Percentiles rank a stretch among this genome's conserved stretches.
Evolutionary conservation across 2,113 vertebrate genomes (phyloP).

Genomic region (Hypomesus transpacificus): DNA sequence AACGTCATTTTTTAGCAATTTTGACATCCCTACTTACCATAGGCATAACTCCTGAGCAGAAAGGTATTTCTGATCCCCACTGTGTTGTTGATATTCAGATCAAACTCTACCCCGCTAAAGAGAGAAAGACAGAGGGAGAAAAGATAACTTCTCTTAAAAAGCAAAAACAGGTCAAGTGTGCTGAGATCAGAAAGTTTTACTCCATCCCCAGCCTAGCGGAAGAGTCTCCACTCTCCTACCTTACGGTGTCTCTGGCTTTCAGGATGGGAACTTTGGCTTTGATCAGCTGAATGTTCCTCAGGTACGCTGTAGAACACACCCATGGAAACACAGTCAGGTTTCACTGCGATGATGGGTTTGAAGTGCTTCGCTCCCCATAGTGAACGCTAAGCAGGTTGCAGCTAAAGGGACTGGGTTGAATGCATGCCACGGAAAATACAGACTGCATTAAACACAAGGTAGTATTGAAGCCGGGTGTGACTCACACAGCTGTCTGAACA

Average conservation of each 20-base stretch:
- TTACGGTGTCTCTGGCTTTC: constrained; percentile 92
- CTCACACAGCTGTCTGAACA: constrained; percentile 89
- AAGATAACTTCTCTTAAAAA: not conserved
- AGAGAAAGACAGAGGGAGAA: constrained; percentile 16
- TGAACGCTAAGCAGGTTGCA: constrained; percentile 15
- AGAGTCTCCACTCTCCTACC: constrained; percentile 69
- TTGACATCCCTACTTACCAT: no score
- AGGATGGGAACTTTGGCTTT: constrained; percentile 95
- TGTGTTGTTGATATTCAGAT: constrained; percentile 97
- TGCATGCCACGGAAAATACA: no score
- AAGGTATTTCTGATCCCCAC: constrained; percentile 99
- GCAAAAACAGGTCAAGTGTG: constrained; percentile 12
- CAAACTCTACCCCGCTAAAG: constrained; percentile 88
- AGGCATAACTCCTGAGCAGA: constrained; percentile 90
- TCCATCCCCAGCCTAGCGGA: no score
- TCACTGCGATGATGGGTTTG: not conserved
- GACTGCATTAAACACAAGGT: not conserved
- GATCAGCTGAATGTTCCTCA: constrained; percentile 88
- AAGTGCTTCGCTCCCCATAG: constrained; percentile 41
- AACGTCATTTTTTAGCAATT: no score
- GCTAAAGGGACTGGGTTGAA: no score
- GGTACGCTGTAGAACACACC: constrained; percentile 70
- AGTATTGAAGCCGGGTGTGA: constrained; percentile 35
- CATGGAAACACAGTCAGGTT: constrained; percentile 9
- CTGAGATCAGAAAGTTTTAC: not conserved